Conservation (phyloP, 2,113 vertebrate species). For the Helogale parvula region DNA sequence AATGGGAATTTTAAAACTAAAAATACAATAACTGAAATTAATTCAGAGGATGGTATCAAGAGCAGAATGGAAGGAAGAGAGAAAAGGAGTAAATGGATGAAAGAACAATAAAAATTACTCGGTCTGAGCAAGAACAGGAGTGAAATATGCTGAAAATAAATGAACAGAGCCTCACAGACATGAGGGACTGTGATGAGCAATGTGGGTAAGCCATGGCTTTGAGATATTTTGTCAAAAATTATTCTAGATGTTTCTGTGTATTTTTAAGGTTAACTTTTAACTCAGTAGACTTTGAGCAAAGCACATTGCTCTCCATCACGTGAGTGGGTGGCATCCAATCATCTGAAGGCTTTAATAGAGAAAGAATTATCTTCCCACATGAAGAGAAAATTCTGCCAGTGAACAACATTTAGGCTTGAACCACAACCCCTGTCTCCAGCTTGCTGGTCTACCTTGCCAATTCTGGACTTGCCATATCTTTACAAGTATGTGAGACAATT, state of each 20-base stretch:
- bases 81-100: not conserved
- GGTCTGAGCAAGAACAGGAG: not conserved
- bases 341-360: not conserved
- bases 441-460: not conserved
- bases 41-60: not conserved
- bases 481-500: not conserved
- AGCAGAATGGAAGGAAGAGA: not conserved
- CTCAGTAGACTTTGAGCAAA: not conserved
- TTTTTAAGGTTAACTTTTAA: not conserved
- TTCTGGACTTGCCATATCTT: not conserved
- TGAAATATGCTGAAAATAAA: not conserved
- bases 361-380: not conserved
- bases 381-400: not conserved
- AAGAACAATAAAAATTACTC: not conserved
- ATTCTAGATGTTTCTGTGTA: not conserved
- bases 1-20: not conserved
- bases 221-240: not conserved
- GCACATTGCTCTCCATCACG: not conserved
- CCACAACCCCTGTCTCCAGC: not conserved
- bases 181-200: not conserved
- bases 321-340: not conserved
- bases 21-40: not conserved
- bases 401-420: not conserved
- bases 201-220: not conserved
- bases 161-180: not conserved